Conservation (phyloP, 2,888 invertebrate species). For the Oligia latruncula region DNA sequence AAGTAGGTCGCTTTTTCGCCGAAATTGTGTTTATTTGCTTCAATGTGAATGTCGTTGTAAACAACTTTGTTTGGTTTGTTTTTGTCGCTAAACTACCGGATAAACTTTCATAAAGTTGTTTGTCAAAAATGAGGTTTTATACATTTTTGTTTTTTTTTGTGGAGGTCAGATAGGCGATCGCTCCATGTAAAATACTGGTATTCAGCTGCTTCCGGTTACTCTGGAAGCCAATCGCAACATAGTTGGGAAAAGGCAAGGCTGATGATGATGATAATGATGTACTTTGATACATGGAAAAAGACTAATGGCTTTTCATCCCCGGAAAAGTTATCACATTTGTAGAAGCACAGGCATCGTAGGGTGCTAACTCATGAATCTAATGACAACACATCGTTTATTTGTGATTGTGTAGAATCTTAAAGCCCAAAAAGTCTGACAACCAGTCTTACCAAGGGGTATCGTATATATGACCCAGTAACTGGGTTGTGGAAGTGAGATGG, state of each 20-base stretch:
- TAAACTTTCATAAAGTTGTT: not conserved
- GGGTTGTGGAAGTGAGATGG: not conserved
- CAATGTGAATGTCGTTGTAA: constrained; percentile 8
- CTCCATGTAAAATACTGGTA: not conserved
- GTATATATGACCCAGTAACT: not conserved
- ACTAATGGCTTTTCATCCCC: not conserved
- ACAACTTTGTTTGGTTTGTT: not conserved
- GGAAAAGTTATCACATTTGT: not conserved
- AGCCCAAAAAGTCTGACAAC: not conserved
- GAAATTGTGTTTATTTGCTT: constrained; percentile 7
- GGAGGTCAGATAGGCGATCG: not conserved
- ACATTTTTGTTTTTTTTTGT: not conserved
- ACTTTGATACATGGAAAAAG: not conserved
- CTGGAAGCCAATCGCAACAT: not conserved
- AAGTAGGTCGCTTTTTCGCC: constrained; percentile 18
- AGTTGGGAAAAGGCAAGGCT: not conserved
- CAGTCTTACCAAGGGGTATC: not conserved
- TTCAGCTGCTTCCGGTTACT: not conserved
- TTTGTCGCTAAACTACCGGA: not conserved
- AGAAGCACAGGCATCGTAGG: not conserved
- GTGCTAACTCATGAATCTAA: not conserved
- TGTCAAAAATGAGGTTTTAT: not conserved
- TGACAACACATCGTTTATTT: not conserved
- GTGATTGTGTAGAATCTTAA: not conserved
- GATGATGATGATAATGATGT: not conserved